phyloP scores from a whole-genome alignment of 2,888 invertebrate genomes.

The Danaus chrysippus region DNA sequence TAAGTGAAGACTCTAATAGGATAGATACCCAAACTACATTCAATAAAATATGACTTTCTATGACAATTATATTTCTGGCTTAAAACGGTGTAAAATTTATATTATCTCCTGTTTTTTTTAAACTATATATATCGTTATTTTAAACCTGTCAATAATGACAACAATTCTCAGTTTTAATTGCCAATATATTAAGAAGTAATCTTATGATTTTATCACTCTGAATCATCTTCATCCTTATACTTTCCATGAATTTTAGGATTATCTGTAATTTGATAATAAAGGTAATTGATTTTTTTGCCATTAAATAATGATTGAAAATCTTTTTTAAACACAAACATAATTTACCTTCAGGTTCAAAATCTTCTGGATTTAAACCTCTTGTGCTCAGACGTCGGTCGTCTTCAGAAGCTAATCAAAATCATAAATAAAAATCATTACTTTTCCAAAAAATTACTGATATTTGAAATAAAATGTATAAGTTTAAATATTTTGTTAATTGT shows the following conservation, averaged over 20 bases:
- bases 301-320: background rate
- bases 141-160: too few relatives aligned
- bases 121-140: too few relatives aligned
- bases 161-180: too few relatives aligned
- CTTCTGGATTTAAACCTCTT: conserved; percentile 43
- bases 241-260: conserved; percentile 35
- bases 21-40: too few relatives aligned
- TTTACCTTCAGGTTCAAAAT: conserved; percentile 52
- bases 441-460: conserved; percentile 13
- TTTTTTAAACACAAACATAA: background rate
- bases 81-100: too few relatives aligned
- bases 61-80: too few relatives aligned
- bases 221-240: conserved; percentile 31
- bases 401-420: conserved; percentile 35
- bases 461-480: too few relatives aligned
- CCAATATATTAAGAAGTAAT: background rate
- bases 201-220: conserved; percentile 9
- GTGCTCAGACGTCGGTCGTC: conserved; percentile 41
- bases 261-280: conserved; percentile 29
- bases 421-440: background rate
- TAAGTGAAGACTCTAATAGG: too few relatives aligned
- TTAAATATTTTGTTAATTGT: background rate
- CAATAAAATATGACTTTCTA: too few relatives aligned
- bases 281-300: background rate
- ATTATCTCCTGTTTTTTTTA: too few relatives aligned